These are phyloP conservation scores for Calephelis perditalis DNA, from an alignment of 2,888 invertebrate species.

Conservation along the genomic window DNA sequence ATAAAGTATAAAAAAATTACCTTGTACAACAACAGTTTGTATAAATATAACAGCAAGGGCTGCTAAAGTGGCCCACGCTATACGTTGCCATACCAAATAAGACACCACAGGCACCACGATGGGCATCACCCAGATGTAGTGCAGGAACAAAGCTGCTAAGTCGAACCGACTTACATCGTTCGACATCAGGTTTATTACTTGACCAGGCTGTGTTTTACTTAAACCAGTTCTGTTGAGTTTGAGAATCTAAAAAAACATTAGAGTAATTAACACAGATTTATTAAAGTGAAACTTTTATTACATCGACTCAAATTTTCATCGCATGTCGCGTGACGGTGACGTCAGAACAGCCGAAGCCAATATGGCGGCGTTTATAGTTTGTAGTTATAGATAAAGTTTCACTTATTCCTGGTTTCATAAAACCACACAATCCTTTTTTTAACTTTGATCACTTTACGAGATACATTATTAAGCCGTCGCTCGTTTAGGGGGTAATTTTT, in stretches of 20 bases:
- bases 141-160: conserved; percentile 81
- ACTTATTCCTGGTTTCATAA: too few species aligned
- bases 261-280: too few species aligned
- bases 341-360: too few species aligned
- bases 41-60: conserved; percentile 69
- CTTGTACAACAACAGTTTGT: conserved; percentile 79
- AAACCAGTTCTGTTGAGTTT: conserved; percentile 77
- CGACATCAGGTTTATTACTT: conserved; percentile 90
- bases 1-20: conserved; percentile 34
- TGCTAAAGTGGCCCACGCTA: conserved; percentile 58
- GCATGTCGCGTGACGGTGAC: too few species aligned
- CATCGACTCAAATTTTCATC: too few species aligned
- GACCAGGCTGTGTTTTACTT: conserved; percentile 82
- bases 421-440: too few species aligned
- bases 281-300: too few species aligned
- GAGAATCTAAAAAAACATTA: conserved; percentile 49
- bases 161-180: conserved; percentile 92
- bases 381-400: too few species aligned
- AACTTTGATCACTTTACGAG: too few species aligned
- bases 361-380: too few species aligned
- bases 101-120: conserved; percentile 81
- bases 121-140: conserved; percentile 90
- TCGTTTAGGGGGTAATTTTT: too few species aligned
- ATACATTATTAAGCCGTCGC: too few species aligned
- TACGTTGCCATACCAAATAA: conserved; percentile 65